Percentiles rank a stretch among this genome's conserved stretches.
Evolutionary conservation across 1,140 invertebrate genomes (phyloP).

Genomic region (Amphibalanus amphitrite): DNA sequence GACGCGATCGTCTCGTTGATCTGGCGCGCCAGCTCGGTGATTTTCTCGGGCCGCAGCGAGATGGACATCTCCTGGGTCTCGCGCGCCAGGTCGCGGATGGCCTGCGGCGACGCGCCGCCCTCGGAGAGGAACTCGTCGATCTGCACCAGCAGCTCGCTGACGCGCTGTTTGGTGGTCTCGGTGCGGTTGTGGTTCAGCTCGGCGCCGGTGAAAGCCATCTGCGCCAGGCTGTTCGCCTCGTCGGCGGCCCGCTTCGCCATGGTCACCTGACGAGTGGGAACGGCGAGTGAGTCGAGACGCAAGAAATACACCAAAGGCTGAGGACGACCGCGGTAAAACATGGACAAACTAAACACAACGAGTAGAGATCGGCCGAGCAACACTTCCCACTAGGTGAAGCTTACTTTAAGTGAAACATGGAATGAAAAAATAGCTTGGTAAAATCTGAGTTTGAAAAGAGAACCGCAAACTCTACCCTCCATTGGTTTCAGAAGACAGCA

Average conservation of each 20-base stretch:
- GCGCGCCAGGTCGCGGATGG: slow-evolving; percentile 58
- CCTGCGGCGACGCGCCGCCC: slow-evolving; percentile 55
- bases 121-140: slow-evolving; percentile 57
- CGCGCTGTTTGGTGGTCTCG: slow-evolving; percentile 31
- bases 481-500: too few relatives aligned
- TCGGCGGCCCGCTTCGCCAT: slow-evolving; percentile 37
- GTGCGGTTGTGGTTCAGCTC: slow-evolving; percentile 36
- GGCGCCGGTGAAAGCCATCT: slow-evolving; percentile 38
- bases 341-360: too few relatives aligned
- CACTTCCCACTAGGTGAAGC: too few relatives aligned
- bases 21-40: slow-evolving; percentile 55
- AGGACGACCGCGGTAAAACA: too few relatives aligned
- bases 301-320: too few relatives aligned
- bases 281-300: too few relatives aligned
- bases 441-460: too few relatives aligned
- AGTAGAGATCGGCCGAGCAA: too few relatives aligned
- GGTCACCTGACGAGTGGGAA: slow-evolving; percentile 31
- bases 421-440: too few relatives aligned
- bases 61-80: slow-evolving; percentile 44
- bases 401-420: too few relatives aligned
- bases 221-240: slow-evolving; percentile 36
- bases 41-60: slow-evolving; percentile 62
- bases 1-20: slow-evolving; percentile 72
- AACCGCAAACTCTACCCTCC: too few relatives aligned
- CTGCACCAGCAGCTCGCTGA: slow-evolving; percentile 41